These are phyloP conservation scores for Xerus inauris DNA, from an alignment of 2,113 vertebrate genomes.

Conservation along the genomic window DNA sequence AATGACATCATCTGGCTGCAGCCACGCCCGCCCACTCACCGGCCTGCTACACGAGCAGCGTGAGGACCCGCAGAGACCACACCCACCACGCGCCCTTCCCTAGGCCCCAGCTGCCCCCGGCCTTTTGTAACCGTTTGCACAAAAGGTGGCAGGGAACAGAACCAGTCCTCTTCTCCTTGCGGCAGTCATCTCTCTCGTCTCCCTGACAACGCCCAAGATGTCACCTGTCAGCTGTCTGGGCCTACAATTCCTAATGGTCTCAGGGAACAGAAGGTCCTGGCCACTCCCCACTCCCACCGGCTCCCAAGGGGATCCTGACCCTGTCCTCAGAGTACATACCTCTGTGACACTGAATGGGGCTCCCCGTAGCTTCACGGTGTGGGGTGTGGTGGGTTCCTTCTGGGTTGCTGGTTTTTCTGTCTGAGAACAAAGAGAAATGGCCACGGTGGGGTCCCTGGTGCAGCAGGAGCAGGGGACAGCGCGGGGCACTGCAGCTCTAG, in stretches of 20 bases:
- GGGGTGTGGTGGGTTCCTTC: constrained; percentile 85
- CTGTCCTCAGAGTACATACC: constrained; percentile 78
- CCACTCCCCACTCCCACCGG: fast-evolving
- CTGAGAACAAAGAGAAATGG: constrained; percentile 52
- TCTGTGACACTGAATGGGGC: constrained; percentile 92
- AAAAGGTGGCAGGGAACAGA: no score
- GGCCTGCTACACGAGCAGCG: no score
- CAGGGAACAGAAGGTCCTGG: not conserved
- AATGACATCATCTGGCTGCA: fast-evolving
- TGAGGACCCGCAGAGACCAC: not conserved
- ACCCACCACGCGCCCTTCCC: not conserved
- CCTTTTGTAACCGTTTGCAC: no score
- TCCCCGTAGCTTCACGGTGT: constrained; percentile 94
- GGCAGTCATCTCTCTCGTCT: fast-evolving
- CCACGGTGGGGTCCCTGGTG: fast-evolving
- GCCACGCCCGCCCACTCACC: not conserved
- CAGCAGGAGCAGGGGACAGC: not conserved
- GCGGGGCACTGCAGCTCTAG: fast-evolving
- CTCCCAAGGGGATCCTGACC: fast-evolving
- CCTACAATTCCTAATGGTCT: not conserved
- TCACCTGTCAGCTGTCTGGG: fast-evolving
- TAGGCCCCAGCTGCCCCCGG: no score
- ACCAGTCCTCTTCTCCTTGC: fast-evolving
- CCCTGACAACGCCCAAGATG: fast-evolving
- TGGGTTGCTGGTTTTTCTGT: constrained; percentile 58